These are phyloP conservation scores for Morpho helenor DNA, from an alignment of 2,888 invertebrate genomes.

Conservation along the genomic window DNA sequence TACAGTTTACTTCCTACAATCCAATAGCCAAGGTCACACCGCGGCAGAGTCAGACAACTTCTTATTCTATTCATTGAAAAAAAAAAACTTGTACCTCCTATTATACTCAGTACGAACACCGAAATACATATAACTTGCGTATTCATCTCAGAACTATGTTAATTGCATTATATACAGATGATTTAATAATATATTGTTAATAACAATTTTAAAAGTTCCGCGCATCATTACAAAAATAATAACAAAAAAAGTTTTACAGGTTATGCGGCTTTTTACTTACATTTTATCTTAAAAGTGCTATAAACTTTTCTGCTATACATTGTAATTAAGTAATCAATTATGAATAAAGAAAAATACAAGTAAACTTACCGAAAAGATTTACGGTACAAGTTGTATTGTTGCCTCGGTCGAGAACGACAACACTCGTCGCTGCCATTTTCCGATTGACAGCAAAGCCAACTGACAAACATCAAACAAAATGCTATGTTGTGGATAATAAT, in stretches of 20 bases:
- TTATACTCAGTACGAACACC: constrained; percentile 40
- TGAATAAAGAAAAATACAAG: constrained; percentile 3
- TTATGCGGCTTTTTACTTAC: constrained; percentile 43
- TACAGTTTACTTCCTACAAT: constrained; percentile 79
- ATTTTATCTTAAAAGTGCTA: not conserved
- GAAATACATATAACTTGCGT: constrained; percentile 17
- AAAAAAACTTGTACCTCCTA: constrained; percentile 56
- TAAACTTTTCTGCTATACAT: not conserved
- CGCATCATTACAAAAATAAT: constrained; percentile 57
- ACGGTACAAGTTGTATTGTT: constrained; percentile 98
- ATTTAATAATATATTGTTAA: not conserved
- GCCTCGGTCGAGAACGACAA: constrained; percentile 96
- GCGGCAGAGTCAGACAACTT: constrained; percentile 71
- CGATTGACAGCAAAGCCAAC: constrained; percentile 74
- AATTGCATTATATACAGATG: constrained; percentile 1
- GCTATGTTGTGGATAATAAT: constrained; percentile 19
- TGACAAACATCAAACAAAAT: constrained; percentile 43
- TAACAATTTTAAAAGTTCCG: constrained; percentile 61
- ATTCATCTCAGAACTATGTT: not conserved
- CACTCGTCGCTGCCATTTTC: constrained; percentile 92
- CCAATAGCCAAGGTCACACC: constrained; percentile 75
- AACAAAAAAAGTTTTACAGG: constrained; percentile 47
- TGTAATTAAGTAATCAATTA: constrained; percentile 1
- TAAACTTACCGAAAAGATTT: constrained; percentile 93
- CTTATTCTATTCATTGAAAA: constrained; percentile 68